Conservation (phyloP, 2,888 invertebrate species). For the Heliothis peltigera region DNA sequence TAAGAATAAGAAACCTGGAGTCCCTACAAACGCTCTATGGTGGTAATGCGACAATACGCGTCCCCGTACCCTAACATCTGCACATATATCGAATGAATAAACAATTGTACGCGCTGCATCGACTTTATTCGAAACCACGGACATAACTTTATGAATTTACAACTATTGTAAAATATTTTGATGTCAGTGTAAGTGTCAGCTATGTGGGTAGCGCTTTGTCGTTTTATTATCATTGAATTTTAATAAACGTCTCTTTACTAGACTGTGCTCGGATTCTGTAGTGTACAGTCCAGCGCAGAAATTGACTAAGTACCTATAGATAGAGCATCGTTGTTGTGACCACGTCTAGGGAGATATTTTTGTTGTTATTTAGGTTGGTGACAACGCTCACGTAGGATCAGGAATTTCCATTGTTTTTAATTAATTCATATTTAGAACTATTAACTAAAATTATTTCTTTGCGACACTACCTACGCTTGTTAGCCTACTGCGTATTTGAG, state of each 20-base stretch:
- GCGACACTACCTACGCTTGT: too few species aligned
- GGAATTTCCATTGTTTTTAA: too few species aligned
- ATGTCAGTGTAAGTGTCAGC: slow-evolving; percentile 58
- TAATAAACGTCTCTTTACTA: slow-evolving; percentile 46
- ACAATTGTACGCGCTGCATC: slow-evolving; percentile 58
- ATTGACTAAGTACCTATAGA: too few species aligned
- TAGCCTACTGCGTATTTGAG: too few species aligned
- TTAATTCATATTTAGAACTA: too few species aligned
- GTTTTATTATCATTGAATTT: slow-evolving; percentile 55
- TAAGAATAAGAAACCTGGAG: slow-evolving; percentile 43
- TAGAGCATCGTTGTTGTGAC: too few species aligned
- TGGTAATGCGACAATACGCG: slow-evolving; percentile 56
- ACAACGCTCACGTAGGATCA: too few species aligned
- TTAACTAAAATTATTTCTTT: too few species aligned
- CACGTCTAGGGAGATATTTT: too few species aligned
- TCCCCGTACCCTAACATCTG: slow-evolving; percentile 51
- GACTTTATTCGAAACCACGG: slow-evolving; percentile 60
- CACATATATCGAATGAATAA: slow-evolving; percentile 64
- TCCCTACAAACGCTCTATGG: slow-evolving; percentile 34
- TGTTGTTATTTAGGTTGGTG: too few species aligned
- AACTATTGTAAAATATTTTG: slow-evolving; percentile 67
- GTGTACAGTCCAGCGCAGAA: not conserved
- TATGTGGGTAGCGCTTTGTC: slow-evolving; percentile 47
- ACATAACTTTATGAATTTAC: slow-evolving; percentile 65
- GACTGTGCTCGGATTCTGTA: not conserved